These are phyloP conservation scores for Lagocephalus sceleratus DNA, from an alignment of 2,797 vertebrate species.

Conservation along the genomic window DNA sequence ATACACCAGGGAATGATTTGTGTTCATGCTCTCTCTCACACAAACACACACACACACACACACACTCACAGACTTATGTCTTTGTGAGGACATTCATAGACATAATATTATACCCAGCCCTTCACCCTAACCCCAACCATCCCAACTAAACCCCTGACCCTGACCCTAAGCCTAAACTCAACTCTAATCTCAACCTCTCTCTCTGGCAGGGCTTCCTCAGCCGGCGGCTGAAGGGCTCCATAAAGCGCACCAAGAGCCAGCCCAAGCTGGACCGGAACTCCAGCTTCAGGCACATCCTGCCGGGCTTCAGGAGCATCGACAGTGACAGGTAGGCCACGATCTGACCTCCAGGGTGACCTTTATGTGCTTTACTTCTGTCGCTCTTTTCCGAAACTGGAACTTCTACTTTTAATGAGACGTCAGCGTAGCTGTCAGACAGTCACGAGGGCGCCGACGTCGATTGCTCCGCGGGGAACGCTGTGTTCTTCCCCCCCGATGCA, in stretches of 20 bases:
- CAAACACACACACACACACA: too few relatives aligned
- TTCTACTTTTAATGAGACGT: slow-evolving; percentile 65
- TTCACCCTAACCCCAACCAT: too few relatives aligned
- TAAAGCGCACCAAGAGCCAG: slow-evolving; percentile 98
- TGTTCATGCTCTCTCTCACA: too few relatives aligned
- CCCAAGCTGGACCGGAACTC: slow-evolving; percentile 97
- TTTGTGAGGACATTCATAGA: too few relatives aligned
- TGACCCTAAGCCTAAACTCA: too few relatives aligned
- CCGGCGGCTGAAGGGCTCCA: slow-evolving; percentile 96
- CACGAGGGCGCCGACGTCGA: slow-evolving; percentile 38
- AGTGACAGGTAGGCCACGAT: slow-evolving; percentile 87
- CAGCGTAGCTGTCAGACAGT: slow-evolving; percentile 54
- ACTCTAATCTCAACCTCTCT: slow-evolving; percentile 9
- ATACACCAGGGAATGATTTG: too few relatives aligned
- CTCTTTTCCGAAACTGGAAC: slow-evolving; percentile 22
- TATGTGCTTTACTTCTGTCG: not conserved
- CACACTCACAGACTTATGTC: too few relatives aligned
- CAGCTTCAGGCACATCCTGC: slow-evolving; percentile 98
- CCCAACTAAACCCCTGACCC: too few relatives aligned
- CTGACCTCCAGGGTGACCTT: not conserved
- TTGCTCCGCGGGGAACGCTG: slow-evolving; percentile 46
- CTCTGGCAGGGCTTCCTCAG: slow-evolving; percentile 89
- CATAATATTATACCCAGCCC: too few relatives aligned
- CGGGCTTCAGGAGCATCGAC: slow-evolving; percentile 91
- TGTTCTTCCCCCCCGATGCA: slow-evolving; percentile 41